Evolutionary conservation across 2,113 vertebrate species (phyloP).

Genomic region (Andinoacara biseriatus): DNA sequence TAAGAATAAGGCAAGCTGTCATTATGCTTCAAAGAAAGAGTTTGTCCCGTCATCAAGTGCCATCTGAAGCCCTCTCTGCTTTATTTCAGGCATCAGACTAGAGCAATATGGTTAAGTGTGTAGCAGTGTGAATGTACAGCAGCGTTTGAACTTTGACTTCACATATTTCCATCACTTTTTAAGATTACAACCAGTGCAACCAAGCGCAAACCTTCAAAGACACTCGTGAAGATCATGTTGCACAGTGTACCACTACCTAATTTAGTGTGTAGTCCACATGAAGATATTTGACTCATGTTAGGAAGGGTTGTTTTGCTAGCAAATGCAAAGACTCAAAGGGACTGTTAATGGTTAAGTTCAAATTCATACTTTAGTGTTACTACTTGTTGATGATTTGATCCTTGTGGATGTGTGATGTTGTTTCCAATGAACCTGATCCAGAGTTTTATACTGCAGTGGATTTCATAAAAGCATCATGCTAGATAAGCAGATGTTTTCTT

Average conservation of each 20-base stretch:
- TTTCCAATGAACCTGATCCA: neutral
- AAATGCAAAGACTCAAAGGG: too few relatives aligned
- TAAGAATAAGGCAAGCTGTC: neutral
- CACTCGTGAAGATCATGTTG: neutral
- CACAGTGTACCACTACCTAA: neutral
- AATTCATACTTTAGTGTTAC: neutral
- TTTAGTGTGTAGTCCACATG: neutral
- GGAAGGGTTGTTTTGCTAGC: too few relatives aligned
- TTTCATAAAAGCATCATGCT: neutral
- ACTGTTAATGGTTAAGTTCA: too few relatives aligned
- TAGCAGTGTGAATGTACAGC: neutral
- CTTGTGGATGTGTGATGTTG: neutral
- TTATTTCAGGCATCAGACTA: neutral
- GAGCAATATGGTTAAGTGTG: neutral
- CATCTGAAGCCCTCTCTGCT: neutral
- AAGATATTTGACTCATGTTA: too few relatives aligned
- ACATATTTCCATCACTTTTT: conserved; percentile 2
- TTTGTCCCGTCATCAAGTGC: neutral
- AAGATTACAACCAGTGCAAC: neutral
- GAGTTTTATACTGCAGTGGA: neutral
- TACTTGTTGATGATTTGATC: neutral
- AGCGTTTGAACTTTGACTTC: neutral
- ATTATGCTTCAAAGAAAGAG: neutral
- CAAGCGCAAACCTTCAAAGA: neutral
- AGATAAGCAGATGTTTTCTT: neutral